phyloP scores from a whole-genome alignment of 1,140 invertebrate species.

The Harpegnathos saltator region DNA sequence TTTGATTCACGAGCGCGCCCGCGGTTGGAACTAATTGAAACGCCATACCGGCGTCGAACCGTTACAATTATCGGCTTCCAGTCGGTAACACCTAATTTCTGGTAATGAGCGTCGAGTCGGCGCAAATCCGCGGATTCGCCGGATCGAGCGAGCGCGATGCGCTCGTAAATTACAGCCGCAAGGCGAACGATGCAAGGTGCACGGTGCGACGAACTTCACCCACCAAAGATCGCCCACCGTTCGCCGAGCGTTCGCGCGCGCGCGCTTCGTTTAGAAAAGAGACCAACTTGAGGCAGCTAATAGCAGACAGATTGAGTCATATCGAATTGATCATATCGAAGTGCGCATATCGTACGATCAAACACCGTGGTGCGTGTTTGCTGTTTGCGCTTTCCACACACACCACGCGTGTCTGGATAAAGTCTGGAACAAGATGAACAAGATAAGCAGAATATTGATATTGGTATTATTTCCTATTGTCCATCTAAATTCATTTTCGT shows the following conservation, averaged over 20 bases:
- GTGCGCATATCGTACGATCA: background rate
- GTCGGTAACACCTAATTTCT: conserved; percentile 51
- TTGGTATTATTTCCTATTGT: no score
- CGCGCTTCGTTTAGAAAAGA: background rate
- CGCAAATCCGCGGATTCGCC: conserved; percentile 49
- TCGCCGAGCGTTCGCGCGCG: conserved; percentile 15
- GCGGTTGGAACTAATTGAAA: conserved; percentile 49
- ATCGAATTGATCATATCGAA: background rate
- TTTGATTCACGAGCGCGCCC: conserved; percentile 47
- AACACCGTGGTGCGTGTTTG: background rate
- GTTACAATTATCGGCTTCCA: conserved; percentile 59
- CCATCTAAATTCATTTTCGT: no score
- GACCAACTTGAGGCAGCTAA: background rate
- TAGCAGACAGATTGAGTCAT: background rate
- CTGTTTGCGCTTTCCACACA: background rate
- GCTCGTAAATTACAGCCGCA: conserved; percentile 40
- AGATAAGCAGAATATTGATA: no score
- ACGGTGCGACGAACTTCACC: conserved; percentile 37
- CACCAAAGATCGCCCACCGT: conserved; percentile 14
- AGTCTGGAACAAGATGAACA: no score
- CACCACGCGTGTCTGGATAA: no score
- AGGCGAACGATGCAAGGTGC: conserved; percentile 40
- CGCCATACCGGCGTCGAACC: conserved; percentile 55
- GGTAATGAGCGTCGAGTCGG: conserved; percentile 43
- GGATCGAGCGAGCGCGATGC: conserved; percentile 52